These are phyloP conservation scores for Drosophila villosipedis DNA, from an alignment of 2,888 invertebrate species.

Conservation along the genomic window DNA sequence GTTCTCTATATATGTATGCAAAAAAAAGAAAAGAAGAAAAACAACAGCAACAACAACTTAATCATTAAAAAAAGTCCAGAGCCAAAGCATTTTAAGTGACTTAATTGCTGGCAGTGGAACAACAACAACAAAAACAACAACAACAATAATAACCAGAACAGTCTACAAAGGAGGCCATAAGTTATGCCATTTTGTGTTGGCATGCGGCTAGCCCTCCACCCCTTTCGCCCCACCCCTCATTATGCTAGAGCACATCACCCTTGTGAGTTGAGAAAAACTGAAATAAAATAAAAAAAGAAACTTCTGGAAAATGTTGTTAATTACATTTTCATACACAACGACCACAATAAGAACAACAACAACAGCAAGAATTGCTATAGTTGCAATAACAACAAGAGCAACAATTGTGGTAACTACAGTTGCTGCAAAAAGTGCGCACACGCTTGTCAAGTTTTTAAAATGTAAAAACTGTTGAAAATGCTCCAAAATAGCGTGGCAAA, in stretches of 20 bases:
- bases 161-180: conserved; percentile 66
- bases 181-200: conserved; percentile 73
- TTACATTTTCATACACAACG: conserved; percentile 74
- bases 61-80: conserved; percentile 61
- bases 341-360: conserved; percentile 16
- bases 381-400: conserved; percentile 31
- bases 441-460: conserved; percentile 59
- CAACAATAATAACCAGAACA: conserved; percentile 18
- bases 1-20: conserved; percentile 20
- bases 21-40: conserved; percentile 10
- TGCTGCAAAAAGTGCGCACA: conserved; percentile 62
- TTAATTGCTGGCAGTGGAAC: conserved; percentile 49
- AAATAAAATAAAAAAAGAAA: conserved; percentile 37
- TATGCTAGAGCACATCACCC: conserved; percentile 13
- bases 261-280: conserved; percentile 15
- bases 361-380: conserved; percentile 27
- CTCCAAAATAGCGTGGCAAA: conserved; percentile 66
- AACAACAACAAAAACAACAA: conserved; percentile 21
- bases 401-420: conserved; percentile 60
- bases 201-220: conserved; percentile 23
- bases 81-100: conserved; percentile 68
- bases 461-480: conserved; percentile 62
- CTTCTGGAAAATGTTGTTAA: conserved; percentile 73
- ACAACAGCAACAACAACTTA: conserved; percentile 30
- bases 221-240: background rate